Percentiles rank a stretch among this genome's conserved stretches.
Conservation (phyloP, 30 jellyfish, hydroid and myxozoan genomes). For the Aurelia aurita region DNA sequence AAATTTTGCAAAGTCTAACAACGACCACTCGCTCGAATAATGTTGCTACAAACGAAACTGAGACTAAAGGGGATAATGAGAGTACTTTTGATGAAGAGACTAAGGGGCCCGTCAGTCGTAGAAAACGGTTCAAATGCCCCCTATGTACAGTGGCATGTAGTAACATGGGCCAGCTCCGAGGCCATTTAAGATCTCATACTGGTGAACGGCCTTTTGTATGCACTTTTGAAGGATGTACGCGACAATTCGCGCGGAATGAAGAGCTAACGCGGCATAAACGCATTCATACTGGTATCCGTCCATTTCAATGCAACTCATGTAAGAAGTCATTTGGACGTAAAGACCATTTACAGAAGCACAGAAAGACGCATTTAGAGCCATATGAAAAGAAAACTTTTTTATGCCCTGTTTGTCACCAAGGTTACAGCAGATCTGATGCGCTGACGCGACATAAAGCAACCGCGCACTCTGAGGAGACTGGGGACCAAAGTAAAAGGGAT, state of each 20-base stretch:
- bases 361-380: constrained; percentile 62
- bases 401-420: constrained; percentile 63
- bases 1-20: too few species aligned
- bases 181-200: constrained; percentile 75
- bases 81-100: too few species aligned
- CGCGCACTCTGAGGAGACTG: constrained; percentile 47
- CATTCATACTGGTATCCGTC: constrained; percentile 81
- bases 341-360: constrained; percentile 77
- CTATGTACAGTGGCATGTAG: constrained; percentile 60
- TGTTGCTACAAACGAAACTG: not conserved
- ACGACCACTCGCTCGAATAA: not conserved
- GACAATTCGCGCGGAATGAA: constrained; percentile 76
- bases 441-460: constrained; percentile 45
- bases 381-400: constrained; percentile 44
- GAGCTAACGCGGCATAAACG: constrained; percentile 83
- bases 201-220: constrained; percentile 79
- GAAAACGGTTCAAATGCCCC: constrained; percentile 56
- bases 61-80: too few species aligned
- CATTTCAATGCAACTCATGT: constrained; percentile 55
- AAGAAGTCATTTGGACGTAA: constrained; percentile 67
- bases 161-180: constrained; percentile 80
- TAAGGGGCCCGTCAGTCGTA: too few species aligned
- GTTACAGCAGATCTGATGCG: constrained; percentile 75
- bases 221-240: constrained; percentile 48
- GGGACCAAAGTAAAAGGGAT: not conserved